These are phyloP conservation scores for Notocelia uddmanniana DNA, from an alignment of 2,888 invertebrate genomes.

Conservation along the genomic window DNA sequence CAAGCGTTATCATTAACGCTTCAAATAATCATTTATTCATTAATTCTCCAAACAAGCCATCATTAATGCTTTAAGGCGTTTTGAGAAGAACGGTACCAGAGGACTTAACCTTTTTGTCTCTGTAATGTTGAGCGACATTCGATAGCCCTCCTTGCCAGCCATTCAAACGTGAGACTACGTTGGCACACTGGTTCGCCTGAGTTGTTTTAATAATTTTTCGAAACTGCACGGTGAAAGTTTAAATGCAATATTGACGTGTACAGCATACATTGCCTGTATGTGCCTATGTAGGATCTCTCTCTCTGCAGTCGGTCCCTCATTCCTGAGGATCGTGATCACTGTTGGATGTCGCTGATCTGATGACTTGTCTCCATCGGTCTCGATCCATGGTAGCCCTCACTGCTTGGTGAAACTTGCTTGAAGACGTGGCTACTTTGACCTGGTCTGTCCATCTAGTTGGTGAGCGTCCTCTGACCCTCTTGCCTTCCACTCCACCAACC, in stretches of 20 bases:
- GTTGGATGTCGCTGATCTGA: no score
- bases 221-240: background rate
- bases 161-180: slow-evolving; percentile 51
- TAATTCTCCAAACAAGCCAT: slow-evolving; percentile 8
- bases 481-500: no score
- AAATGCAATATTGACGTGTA: background rate
- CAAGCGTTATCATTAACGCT: slow-evolving; percentile 31
- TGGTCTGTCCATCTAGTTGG: no score
- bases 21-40: slow-evolving; percentile 12
- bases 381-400: no score
- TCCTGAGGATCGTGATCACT: no score
- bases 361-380: no score
- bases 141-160: slow-evolving; percentile 69
- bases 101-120: slow-evolving; percentile 14
- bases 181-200: slow-evolving; percentile 53
- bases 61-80: slow-evolving; percentile 14
- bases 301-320: no score
- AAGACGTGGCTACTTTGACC: no score
- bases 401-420: no score
- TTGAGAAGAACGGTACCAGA: background rate
- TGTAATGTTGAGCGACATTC: slow-evolving; percentile 68
- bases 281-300: no score
- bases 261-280: no score
- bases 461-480: no score
- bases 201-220: background rate